Percentiles rank a stretch among this genome's conserved stretches.
These are phyloP conservation scores for Nesidiocoris tenuis DNA, from an alignment of 2,888 invertebrate species.

Conservation along the genomic window DNA sequence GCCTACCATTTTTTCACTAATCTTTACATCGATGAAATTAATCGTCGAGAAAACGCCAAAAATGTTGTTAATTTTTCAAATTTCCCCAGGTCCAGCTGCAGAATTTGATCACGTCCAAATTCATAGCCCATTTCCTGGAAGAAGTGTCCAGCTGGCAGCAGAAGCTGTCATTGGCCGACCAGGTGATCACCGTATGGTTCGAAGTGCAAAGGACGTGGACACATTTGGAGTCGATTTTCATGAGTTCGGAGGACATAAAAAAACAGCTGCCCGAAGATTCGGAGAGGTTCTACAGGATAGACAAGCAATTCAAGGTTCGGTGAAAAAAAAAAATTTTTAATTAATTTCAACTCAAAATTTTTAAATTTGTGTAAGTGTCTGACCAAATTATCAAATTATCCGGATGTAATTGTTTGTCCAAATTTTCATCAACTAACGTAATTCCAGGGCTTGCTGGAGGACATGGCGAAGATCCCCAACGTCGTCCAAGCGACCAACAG, in stretches of 20 bases:
- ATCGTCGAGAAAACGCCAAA: no score
- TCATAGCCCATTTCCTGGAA: slow-evolving; percentile 90
- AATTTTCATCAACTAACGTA: neutral
- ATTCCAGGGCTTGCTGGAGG: slow-evolving; percentile 65
- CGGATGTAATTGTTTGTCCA: neutral
- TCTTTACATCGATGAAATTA: no score
- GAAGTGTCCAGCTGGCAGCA: slow-evolving; percentile 95
- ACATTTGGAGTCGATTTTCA: slow-evolving; percentile 95
- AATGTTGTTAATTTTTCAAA: no score
- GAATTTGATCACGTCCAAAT: slow-evolving; percentile 94
- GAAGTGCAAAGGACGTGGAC: slow-evolving; percentile 97
- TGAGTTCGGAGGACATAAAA: slow-evolving; percentile 95
- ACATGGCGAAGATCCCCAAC: slow-evolving; percentile 79
- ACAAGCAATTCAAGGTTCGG: slow-evolving; percentile 79
- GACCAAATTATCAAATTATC: no score
- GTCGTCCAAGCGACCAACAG: slow-evolving; percentile 85
- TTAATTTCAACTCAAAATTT: no score
- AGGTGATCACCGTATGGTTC: slow-evolving; percentile 89
- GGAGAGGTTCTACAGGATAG: slow-evolving; percentile 85
- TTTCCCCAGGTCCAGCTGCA: slow-evolving; percentile 91
- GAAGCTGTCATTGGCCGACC: slow-evolving; percentile 88
- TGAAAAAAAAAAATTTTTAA: no score
- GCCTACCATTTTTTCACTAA: no score
- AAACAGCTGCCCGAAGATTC: slow-evolving; percentile 93
- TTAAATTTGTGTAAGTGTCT: no score